Base-by-base conservation (phyloP, 2,888 invertebrate genomes). In the Tethea ocularis region DNA sequence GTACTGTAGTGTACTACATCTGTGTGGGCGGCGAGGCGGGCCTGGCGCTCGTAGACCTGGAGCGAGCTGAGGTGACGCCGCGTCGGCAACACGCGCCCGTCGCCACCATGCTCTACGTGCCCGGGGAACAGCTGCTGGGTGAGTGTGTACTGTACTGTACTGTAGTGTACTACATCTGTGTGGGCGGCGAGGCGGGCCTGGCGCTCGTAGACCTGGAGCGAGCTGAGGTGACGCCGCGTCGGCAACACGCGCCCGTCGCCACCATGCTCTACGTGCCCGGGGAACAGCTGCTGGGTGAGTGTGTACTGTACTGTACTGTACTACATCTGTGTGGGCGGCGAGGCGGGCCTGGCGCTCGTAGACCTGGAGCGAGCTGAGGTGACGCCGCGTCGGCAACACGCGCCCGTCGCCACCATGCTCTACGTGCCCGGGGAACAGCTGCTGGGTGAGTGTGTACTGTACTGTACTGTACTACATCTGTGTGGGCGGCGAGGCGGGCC, bases 121-220 rank as follows among this genome's bases (percentile, higher is more conserved):
- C 95, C 22, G 96, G 96, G 67, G 98, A 98, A 78, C 98, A 98
- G 84, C 90, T 98, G 72, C 89, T 96, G 80, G 97, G 97, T 86
- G 98, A 97, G 67, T 95, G 97, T 78, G 96, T 99, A 72, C 95
- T 99, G 78, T n/a, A n/a, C n/a, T n/a, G n/a, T n/a, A n/a, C n/a
- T n/a, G 98, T 98, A 94, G 95, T 96, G 38, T 96, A 97, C 86
- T 95, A 98, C 79, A 94, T 87, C 51, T 97, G 89, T 94, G 97
- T 91, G 80, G 99, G 98, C 73, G 97, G 97, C 26, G 99, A 99
- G 84, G 97, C 97, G 80, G 99, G 99, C 26, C 94, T 99, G 65
- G 97, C 97, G 89, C 97, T 99, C 83, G 95, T 99, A 68, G 99
- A 99, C 94, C 94, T 99, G 86, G 97, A 98, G 96, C 76, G 96